Percentiles rank a stretch among this genome's conserved stretches.
These are phyloP conservation scores for Istiophorus platypterus DNA, from an alignment of 2,113 vertebrate species.

Conservation along the genomic window DNA sequence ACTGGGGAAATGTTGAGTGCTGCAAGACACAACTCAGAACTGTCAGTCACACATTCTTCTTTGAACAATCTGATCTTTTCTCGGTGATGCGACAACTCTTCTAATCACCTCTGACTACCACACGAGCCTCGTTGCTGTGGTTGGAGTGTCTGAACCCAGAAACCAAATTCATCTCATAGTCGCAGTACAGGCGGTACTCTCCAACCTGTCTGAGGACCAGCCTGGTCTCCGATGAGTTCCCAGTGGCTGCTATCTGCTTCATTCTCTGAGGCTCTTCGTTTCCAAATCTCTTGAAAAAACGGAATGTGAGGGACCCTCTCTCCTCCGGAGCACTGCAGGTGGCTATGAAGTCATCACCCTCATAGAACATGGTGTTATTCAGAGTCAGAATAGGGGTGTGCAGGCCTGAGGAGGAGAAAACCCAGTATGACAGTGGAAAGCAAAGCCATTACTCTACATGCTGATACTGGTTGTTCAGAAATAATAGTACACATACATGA, in stretches of 20 bases:
- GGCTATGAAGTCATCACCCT: constrained; percentile 66
- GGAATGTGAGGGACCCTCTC: constrained; percentile 63
- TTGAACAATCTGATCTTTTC: neutral
- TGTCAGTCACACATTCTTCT: neutral
- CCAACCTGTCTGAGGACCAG: constrained; percentile 47
- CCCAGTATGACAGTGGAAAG: neutral
- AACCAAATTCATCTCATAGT: constrained; percentile 61
- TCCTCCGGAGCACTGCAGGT: constrained; percentile 79
- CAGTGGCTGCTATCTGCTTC: neutral
- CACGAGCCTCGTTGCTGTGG: constrained; percentile 60
- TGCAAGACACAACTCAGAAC: constrained; percentile 55
- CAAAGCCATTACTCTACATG: neutral
- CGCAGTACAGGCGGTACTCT: constrained; percentile 69
- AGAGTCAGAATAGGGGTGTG: constrained; percentile 73
- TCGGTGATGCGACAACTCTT: neutral
- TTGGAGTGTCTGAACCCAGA: constrained; percentile 57
- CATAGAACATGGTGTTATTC: constrained; percentile 25
- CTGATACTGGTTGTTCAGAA: neutral
- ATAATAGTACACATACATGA: neutral
- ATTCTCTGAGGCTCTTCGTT: neutral
- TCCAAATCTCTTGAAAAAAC: constrained; percentile 62
- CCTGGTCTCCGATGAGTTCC: constrained; percentile 36
- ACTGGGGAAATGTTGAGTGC: constrained; percentile 67
- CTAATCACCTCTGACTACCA: constrained; percentile 76
- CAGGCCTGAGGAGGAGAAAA: constrained; percentile 70